These are phyloP conservation scores for Bradypus variegatus DNA, from an alignment of 2,797 vertebrate species.

Conservation along the genomic window DNA sequence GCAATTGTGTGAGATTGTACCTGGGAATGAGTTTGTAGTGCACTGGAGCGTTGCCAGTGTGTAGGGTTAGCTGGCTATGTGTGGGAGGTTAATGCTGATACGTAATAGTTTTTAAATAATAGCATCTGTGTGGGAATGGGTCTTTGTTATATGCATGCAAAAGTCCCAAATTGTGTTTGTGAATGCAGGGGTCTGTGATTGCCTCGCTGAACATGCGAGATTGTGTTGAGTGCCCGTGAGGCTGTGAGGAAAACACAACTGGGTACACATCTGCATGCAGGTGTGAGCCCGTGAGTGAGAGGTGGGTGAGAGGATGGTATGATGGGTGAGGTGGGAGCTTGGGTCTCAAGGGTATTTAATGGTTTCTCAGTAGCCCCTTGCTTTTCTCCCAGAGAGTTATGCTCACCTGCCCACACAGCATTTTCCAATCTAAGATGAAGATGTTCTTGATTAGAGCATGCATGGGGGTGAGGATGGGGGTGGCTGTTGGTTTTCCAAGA, in stretches of 20 bases:
- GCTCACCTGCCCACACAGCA: accelerated
- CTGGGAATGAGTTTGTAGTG: background rate
- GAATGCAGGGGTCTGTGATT: too few species aligned
- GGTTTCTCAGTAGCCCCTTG: background rate
- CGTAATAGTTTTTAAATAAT: background rate
- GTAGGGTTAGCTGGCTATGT: too few species aligned
- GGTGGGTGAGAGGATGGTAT: background rate
- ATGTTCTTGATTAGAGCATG: background rate
- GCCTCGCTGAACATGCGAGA: background rate
- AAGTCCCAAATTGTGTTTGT: background rate
- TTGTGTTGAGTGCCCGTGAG: background rate
- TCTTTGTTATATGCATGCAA: background rate
- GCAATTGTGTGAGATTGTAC: background rate
- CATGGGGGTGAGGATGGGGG: too few species aligned
- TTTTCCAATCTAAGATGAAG: background rate
- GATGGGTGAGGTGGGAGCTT: background rate
- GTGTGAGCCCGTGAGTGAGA: background rate
- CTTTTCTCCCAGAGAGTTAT: background rate
- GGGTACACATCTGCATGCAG: accelerated
- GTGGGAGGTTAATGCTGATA: background rate
- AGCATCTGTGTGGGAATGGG: background rate
- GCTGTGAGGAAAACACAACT: background rate
- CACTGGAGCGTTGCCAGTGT: background rate
- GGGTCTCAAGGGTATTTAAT: too few species aligned
- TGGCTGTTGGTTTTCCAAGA: background rate